Evolutionary conservation across 2,888 invertebrate species (phyloP), one percentile per base, ranked within the genome.

Genomic region (Cybosia mesomella): DNA sequence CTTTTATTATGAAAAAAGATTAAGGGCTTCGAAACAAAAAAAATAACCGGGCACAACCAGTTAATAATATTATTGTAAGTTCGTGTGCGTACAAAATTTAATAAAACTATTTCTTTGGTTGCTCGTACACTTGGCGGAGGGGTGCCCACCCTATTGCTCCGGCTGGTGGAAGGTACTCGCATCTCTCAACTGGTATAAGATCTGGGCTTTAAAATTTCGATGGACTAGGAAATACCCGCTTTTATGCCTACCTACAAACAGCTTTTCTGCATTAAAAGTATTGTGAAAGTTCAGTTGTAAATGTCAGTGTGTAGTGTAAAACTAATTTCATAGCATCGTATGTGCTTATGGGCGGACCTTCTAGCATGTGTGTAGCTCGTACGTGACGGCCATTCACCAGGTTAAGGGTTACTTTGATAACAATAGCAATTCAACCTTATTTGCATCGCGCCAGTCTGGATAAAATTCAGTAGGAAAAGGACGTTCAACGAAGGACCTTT

Each of bases 371-470:
- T 60, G 39, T 60, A 60, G 22, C 34, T 60, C 32, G 7, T 9
- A 36, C 53, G 2, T 34, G 9, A 24, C 24, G 11, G 18, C n/a
- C 58, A 58, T 49, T 28, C 15, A 66, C 64, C 64, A 69, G 77
- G 84, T 73, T 65, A 83, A 80, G 73, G 85, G 81, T 80, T 75
- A 75, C 8, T 60, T 64, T 24, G 84, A 83, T 83, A 79, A 75
- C 55, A 73, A 66, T 72, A 72, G 24, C 53, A 49, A 21, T 22
- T 55, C 11, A 8, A 67, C 65, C 71, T 60, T 75, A 71, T 71
- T 66, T 66, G 69, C 62, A 65, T 63, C 64, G 59, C 64, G 58
- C 64, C 81, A 83, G 82, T 83, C 55, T 59, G 55, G 13, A 54
- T 62, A 59, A 57, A 64, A 58, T 62, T 21, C 64, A 62, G 66